Evolutionary conservation across 1,140 invertebrate species (phyloP), one percentile per base, ranked within the genome.

Genomic region (Araneus ventricosus): DNA sequence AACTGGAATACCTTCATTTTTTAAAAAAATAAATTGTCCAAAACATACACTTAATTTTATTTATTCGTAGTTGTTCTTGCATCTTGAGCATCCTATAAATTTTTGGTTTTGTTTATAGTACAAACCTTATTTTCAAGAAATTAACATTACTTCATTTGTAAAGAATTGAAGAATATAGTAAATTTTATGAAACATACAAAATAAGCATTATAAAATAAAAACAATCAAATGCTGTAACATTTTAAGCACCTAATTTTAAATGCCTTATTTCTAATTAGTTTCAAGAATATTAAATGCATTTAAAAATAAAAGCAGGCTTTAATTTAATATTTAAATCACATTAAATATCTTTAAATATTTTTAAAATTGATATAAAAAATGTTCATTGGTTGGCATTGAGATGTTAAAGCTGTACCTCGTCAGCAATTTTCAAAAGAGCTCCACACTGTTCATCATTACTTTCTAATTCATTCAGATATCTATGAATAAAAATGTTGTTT

Each of bases 341-440:
- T 0, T 61, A 61, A 22, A n/a, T 61, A 61, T 61, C 7, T 6
- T 24, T 22, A 24, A 22, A n/a, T 22, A 61, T 61, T 22, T 22
- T 22, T 24, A 61, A 61, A 61, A 61, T 61, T 8, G 24, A 24
- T 61, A 61, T 24, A 61, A 6, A 24, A 24, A 24, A 61, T 61
- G 7, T 7, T 8, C 8, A n/a, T 8, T 10, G n/a, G 6, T 27
- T 17, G 1, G 5, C 52, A 63, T 63, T 24, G n/a, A 24, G 17
- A 70, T 70, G 14, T 17, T 0, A 70, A 70, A 75, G 22, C 17
- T n/a, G 41, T 92, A 96, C 95, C 70, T 96, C 94, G 93, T 96
- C 95, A 10, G 97, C 96, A 92, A 97, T 95, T 88, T 96, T 95
- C 20, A 97, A 93, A 5, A 97, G 95, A 67, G 97, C 96, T 82